phyloP scores from a whole-genome alignment of 2,113 vertebrate genomes.

The Tapirus terrestris region DNA sequence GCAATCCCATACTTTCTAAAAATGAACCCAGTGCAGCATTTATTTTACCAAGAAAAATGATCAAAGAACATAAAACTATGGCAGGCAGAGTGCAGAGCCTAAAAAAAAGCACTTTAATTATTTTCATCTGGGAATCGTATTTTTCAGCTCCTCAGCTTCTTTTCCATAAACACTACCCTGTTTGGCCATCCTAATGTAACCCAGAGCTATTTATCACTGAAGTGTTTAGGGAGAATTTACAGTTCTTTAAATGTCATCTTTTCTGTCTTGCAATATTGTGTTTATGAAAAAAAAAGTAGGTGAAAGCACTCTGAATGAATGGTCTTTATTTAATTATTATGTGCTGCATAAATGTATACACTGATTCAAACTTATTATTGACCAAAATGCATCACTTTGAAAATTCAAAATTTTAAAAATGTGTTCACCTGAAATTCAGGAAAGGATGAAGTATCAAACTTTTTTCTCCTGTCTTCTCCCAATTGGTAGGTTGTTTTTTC shows the following conservation, averaged over 20 bases:
- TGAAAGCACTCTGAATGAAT: not conserved
- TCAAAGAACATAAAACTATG: not conserved
- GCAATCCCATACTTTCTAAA: not conserved
- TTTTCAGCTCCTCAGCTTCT: not conserved
- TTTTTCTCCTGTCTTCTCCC: no score
- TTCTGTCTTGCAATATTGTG: not conserved
- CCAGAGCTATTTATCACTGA: not conserved
- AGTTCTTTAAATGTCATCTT: not conserved
- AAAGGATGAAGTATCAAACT: not conserved
- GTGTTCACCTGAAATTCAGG: not conserved
- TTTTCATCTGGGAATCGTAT: not conserved
- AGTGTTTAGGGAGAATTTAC: not conserved
- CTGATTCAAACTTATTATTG: not conserved
- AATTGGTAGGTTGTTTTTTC: no score
- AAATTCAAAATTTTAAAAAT: not conserved
- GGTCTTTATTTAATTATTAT: constrained; percentile 22
- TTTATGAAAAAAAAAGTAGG: not conserved
- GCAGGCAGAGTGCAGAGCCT: not conserved
- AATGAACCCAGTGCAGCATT: not conserved
- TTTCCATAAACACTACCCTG: not conserved
- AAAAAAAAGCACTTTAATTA: not conserved
- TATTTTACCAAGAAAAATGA: not conserved
- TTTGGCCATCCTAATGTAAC: not conserved
- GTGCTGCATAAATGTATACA: not conserved
- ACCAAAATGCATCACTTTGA: not conserved